These are phyloP conservation scores for Hippasteria phrygiana DNA, from an alignment of 53 echinoderm and acorn worm species.

Conservation along the genomic window DNA sequence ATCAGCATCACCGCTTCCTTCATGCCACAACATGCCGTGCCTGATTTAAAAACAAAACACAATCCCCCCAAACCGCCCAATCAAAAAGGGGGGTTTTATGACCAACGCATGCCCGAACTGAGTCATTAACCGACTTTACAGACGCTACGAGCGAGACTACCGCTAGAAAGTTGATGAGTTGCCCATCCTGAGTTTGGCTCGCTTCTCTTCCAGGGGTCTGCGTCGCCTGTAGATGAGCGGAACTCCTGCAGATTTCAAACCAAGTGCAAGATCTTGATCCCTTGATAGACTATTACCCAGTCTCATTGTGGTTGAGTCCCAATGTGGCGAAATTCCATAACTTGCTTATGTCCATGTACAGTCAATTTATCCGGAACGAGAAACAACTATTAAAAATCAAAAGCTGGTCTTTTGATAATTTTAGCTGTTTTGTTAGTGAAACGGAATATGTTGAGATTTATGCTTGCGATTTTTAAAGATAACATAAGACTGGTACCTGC, in stretches of 20 bases:
- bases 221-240: slow-evolving; percentile 40
- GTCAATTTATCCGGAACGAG: no score
- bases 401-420: no score
- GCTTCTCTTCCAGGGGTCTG: slow-evolving; percentile 58
- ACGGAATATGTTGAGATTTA: no score
- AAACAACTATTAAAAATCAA: no score
- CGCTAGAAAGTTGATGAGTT: neutral
- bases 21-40: neutral
- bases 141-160: slow-evolving; percentile 6
- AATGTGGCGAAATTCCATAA: neutral
- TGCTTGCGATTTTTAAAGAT: neutral
- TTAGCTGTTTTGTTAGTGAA: no score
- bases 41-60: neutral
- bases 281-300: slow-evolving; percentile 27
- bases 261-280: slow-evolving; percentile 18
- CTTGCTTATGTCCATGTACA: no score
- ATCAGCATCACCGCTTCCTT: slow-evolving; percentile 26
- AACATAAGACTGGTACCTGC: neutral
- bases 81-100: neutral
- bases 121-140: slow-evolving; percentile 36
- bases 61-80: neutral
- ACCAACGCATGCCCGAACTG: slow-evolving; percentile 21
- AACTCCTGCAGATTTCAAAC: neutral
- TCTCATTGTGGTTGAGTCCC: neutral
- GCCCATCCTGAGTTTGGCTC: slow-evolving; percentile 25